Conservation (phyloP, 2,797 vertebrate species). For the Channa striata region DNA sequence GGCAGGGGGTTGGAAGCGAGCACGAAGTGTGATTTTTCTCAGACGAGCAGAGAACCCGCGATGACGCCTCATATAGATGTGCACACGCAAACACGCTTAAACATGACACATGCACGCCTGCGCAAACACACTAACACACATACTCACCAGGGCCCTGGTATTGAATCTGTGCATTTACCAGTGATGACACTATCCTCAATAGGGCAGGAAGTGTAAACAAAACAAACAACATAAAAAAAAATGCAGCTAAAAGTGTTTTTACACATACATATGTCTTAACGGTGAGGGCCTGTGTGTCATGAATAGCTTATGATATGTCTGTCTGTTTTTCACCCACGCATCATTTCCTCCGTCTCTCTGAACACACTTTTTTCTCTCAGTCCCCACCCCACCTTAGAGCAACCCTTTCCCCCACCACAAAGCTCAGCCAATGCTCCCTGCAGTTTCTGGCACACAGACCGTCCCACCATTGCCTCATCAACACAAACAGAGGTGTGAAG, state of each 20-base stretch:
- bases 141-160: conserved; percentile 21
- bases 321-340: conserved; percentile 33
- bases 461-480: conserved; percentile 55
- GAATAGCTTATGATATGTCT: conserved; percentile 29
- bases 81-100: conserved; percentile 50
- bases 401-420: conserved; percentile 8
- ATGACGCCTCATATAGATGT: conserved; percentile 81
- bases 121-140: background rate
- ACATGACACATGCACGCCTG: conserved; percentile 49
- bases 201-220: conserved; percentile 29
- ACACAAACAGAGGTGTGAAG: conserved; percentile 73
- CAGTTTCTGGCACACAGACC: conserved; percentile 42
- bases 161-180: conserved; percentile 47
- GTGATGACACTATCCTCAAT: conserved; percentile 9
- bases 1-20: conserved; percentile 82
- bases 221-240: conserved; percentile 27
- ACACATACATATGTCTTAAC: background rate
- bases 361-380: conserved; percentile 17
- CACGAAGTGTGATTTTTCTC: conserved; percentile 90
- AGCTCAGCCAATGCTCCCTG: conserved; percentile 9
- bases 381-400: background rate
- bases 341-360: conserved; percentile 7
- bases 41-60: conserved; percentile 85
- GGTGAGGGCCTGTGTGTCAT: conserved; percentile 28
- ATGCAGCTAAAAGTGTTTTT: background rate